Base-by-base conservation (phyloP, 1,140 invertebrate species). In the Macrosteles quadrilineatus region DNA sequence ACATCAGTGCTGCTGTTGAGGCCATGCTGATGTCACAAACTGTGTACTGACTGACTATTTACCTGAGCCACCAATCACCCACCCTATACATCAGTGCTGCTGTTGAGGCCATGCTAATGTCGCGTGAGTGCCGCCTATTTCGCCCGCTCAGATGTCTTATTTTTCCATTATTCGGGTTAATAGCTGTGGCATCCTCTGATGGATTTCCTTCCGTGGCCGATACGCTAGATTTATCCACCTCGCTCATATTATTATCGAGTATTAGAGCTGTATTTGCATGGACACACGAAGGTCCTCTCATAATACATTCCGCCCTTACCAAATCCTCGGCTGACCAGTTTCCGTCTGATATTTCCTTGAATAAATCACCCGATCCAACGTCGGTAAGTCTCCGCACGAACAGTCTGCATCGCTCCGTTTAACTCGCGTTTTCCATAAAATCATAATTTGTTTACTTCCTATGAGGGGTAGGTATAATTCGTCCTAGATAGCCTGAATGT, bases 161-260 rank as follows among this genome's bases (percentile, higher is more conserved):
- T 59, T 59, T 59, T 59, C 55, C 55, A 59, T 59, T 59, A 59
- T 59, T 59, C 55, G 55, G 55, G 23, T 59, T 59, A 59, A 59
- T 59, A 59, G 55, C 21, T 59, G 55, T 25, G 55, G 11, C 55
- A 30, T 30, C 55, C n/a, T 4, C 55, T 59, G 55, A 59, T 30
- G 55, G 55, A 59, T 30, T 59, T 59, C 55, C 55, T 59, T 59
- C 55, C 55, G 3, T 19, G n/a, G n/a, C n/a, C n/a, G n/a, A n/a
- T n/a, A n/a, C n/a, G 14, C 14, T 23, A 59, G 55, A 59, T 59
- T 59, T 59, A 59, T 59, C 55, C 55, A 29, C 55, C 21, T 29
- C 21, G 21, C 55, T 50, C 55, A 25, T 59, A 23, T 59, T 59
- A 59, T 59, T 59, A 59, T 59, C 55, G 55, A 14, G 55, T 59